phyloP scores from a whole-genome alignment of 2,113 vertebrate genomes.

The Cyprinodon tularosa region DNA sequence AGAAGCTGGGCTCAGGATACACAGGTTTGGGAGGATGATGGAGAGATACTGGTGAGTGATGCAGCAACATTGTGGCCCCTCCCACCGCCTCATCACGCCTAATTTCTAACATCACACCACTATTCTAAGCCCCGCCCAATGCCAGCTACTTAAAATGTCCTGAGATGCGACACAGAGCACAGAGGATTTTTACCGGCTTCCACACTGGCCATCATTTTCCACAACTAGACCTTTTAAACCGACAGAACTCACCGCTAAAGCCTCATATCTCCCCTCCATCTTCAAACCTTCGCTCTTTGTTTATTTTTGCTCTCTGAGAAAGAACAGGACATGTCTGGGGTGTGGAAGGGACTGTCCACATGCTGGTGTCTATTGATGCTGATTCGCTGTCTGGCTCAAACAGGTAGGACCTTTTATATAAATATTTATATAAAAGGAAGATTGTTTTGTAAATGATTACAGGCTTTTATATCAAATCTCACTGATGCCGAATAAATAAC shows the following conservation, averaged over 20 bases:
- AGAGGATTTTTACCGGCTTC: conserved; percentile 15
- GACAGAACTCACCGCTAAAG: background rate
- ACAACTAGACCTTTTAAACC: background rate
- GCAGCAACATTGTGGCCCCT: conserved; percentile 51
- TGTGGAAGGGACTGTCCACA: conserved; percentile 35
- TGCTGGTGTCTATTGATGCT: conserved; percentile 62
- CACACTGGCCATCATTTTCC: too few species aligned
- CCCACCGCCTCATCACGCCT: conserved; percentile 45
- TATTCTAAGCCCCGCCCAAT: conserved; percentile 62
- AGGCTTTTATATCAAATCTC: background rate
- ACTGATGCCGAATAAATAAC: background rate
- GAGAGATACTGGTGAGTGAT: conserved; percentile 19
- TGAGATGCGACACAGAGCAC: conserved; percentile 15
- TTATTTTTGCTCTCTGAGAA: background rate
- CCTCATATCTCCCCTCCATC: background rate
- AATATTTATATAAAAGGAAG: too few species aligned
- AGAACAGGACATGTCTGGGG: conserved; percentile 39
- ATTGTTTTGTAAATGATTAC: background rate
- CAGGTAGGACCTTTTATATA: conserved; percentile 58
- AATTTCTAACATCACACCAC: conserved; percentile 80
- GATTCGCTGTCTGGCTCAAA: conserved; percentile 22
- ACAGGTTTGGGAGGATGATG: conserved; percentile 8
- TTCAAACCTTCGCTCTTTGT: background rate
- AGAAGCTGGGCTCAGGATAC: background rate
- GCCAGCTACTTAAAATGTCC: conserved; percentile 38